These are phyloP conservation scores for Oceanodroma leucorhoa DNA, from an alignment of 2,797 vertebrate genomes.

Conservation along the genomic window DNA sequence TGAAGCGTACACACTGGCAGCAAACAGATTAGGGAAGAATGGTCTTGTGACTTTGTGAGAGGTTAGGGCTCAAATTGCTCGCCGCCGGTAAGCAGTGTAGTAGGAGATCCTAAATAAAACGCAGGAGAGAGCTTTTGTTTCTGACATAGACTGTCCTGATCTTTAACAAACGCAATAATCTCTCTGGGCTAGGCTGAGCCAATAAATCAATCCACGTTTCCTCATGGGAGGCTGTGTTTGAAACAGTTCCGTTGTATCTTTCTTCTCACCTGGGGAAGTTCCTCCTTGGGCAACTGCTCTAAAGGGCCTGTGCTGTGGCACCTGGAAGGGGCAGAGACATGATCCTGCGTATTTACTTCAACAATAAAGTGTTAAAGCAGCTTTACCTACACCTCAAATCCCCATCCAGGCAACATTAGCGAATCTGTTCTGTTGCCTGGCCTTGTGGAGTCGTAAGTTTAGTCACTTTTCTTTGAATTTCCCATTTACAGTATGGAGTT, in stretches of 20 bases:
- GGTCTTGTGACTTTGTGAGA: background rate
- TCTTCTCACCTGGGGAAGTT: background rate
- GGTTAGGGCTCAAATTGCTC: background rate
- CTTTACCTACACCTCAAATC: background rate
- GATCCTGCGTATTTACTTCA: background rate
- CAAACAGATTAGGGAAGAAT: background rate
- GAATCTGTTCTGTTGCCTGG: background rate
- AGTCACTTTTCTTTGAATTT: background rate
- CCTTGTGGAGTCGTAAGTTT: background rate
- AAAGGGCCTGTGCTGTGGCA: background rate
- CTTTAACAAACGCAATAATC: background rate
- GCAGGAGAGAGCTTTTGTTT: background rate
- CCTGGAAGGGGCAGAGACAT: background rate
- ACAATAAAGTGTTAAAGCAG: background rate
- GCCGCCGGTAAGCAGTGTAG: background rate
- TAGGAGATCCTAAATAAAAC: background rate
- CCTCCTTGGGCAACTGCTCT: background rate
- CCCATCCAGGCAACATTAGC: background rate
- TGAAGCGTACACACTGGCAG: background rate
- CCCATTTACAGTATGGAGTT: background rate
- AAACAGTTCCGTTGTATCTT: background rate
- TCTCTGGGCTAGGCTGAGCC: background rate
- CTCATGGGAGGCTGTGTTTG: background rate
- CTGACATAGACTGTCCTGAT: background rate
- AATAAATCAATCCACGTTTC: background rate